A percentile compares a stretch with the other conserved stretches of the same genome.
Conservation (phyloP, 2,888 invertebrate genomes). For the Sinopyrophorus schimmeli region DNA sequence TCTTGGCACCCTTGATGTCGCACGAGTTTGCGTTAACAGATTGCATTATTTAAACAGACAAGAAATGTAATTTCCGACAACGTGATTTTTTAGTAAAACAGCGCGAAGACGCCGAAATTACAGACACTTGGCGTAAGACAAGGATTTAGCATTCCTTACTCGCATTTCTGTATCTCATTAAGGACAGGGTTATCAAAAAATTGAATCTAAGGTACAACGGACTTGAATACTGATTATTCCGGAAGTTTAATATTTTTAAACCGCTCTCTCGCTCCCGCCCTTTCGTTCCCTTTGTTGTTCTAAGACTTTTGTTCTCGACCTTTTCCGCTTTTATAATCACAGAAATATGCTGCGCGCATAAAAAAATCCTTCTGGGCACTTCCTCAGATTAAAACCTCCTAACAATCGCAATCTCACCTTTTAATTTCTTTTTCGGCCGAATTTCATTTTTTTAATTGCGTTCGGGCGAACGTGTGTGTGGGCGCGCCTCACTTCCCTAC, state of each 20-base stretch:
- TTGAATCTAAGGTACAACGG: slow-evolving; percentile 32
- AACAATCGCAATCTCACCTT: slow-evolving; percentile 16
- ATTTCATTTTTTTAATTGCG: too few species aligned
- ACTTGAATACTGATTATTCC: slow-evolving; percentile 30
- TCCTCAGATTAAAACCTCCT: slow-evolving; percentile 13
- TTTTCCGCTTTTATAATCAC: slow-evolving; percentile 7
- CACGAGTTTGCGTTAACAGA: slow-evolving; percentile 43
- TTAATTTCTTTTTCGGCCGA: background rate
- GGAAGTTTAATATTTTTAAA: slow-evolving; percentile 32
- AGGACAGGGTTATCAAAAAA: slow-evolving; percentile 32
- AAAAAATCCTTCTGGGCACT: slow-evolving; percentile 9
- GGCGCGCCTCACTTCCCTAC: too few species aligned
- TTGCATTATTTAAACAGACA: slow-evolving; percentile 43
- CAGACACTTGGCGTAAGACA: slow-evolving; percentile 32
- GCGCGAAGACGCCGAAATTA: slow-evolving; percentile 30
- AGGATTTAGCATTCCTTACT: slow-evolving; percentile 35
- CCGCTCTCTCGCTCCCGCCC: slow-evolving; percentile 6
- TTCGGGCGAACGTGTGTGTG: too few species aligned
- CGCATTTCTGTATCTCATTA: slow-evolving; percentile 32
- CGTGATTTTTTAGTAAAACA: slow-evolving; percentile 39
- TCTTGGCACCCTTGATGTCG: slow-evolving; percentile 43
- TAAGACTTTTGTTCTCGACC: slow-evolving; percentile 18
- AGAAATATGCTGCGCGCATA: slow-evolving; percentile 5
- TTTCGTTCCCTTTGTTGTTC: slow-evolving; percentile 11
- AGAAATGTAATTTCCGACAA: slow-evolving; percentile 47